Base-by-base conservation (phyloP, 2,113 vertebrate species). In the Xenus cinereus region DNA sequence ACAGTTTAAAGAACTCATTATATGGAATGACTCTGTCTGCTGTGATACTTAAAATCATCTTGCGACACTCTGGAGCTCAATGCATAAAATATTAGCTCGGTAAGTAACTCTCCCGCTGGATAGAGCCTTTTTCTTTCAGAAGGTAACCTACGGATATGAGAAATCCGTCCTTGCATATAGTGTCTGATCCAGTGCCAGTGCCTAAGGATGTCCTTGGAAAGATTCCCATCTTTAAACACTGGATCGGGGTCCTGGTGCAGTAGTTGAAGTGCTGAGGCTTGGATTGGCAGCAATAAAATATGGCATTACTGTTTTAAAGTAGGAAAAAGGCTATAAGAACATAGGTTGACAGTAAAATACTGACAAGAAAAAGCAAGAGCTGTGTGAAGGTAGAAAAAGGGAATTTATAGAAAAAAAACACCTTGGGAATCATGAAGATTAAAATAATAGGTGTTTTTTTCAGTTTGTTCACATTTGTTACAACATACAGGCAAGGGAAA, bases 131-230 rank as follows among this genome's bases (percentile, higher is more conserved):
- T 93, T 80, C 87, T 85, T 93, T 62, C 64, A 93, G 66, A 92
- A 84, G 74, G 84, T 92, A 91, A 92, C 91, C 81, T 83, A 54
- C 4, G 32, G 87, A 87, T 87, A 94, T 87, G 93, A 96, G 93
- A 95, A 94, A 95, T 84, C 63, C 0, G 1, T 84, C 84, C 86
- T 81, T 89, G 57, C 86, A 53, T 75, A 64, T 2, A 73, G 89
- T 20, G 81, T 96, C 93, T 97, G 89, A 95, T 94, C 87, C 75
- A 56, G 63, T 89, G 96, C 91, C 95, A 97, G 74, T 94, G 95
- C 94, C 84, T 92, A 89, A 91, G 89, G 93, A 93, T 71, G 89
- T 95, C 88, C 87, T 91, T 91, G 94, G 96, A 97, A 89, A 64
- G 63, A 74, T 69, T 97, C 93, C 95, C 81, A 84, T 83, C 77